Evolutionary conservation across 2,888 invertebrate genomes (phyloP), one percentile per base, ranked within the genome.

Genomic region (Physocephala rufipes): DNA sequence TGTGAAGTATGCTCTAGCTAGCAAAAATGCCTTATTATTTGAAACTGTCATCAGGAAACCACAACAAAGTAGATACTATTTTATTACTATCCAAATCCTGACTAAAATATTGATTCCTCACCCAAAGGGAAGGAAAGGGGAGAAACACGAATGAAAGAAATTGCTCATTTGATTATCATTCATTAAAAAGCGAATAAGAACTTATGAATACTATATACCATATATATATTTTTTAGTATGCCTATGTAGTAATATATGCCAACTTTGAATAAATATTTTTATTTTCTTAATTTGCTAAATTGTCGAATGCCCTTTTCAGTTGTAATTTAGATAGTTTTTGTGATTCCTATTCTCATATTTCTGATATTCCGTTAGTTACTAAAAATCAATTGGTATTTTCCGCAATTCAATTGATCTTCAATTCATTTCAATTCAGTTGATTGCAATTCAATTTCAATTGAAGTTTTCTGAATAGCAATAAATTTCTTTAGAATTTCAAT

Each of bases 21-120:
- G n/a, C n/a, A n/a, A n/a, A 58, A 61, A 61, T 61, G 68, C 68
- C 68, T 68, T 68, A 68, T 67, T 51, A 30, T 49, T 47, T 49
- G 49, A 61, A 61, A 68, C 19, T 36, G 1, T 47, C 15, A 28
- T 61, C 68, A 61, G 68, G 68, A 61, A 67, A 19, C n/a, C n/a
- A n/a, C n/a, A n/a, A n/a, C 45, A n/a, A 21, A 1, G 9, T 58
- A 58, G 43, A 43, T 55, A n/a, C 26, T 45, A 58, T 67, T 59
- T 53, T 66, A 36, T 55, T 53, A 36, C 53, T n/a, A 67, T 5
- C 51, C 16, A 55, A 65, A 49, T 13, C 21, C 12, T 30, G 21
- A 45, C 15, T 19, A 24, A 24, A 45, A 45, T 15, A 2, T 9
- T 9, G 19, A 7, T 12, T 45, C 36, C 36, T 43, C 13, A 43